These are phyloP conservation scores for Schizotus pectinicornis DNA, from an alignment of 2,888 invertebrate genomes.

Conservation along the genomic window DNA sequence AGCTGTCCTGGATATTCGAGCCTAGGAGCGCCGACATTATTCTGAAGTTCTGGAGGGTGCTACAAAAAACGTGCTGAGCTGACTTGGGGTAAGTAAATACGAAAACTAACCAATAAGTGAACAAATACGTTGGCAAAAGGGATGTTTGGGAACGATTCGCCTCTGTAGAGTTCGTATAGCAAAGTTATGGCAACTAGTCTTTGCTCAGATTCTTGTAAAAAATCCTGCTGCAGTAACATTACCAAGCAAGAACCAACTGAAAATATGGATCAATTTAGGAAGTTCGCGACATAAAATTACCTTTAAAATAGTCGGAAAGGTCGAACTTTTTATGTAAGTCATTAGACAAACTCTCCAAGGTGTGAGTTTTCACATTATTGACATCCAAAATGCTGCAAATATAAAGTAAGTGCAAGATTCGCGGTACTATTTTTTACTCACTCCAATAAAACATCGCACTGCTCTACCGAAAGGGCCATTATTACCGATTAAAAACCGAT, in stretches of 20 bases:
- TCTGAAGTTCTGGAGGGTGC: constrained; percentile 59
- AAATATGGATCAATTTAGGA: constrained; percentile 34
- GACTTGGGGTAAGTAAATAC: constrained; percentile 9
- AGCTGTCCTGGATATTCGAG: constrained; percentile 63
- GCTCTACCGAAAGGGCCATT: constrained; percentile 62
- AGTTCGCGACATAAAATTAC: constrained; percentile 49
- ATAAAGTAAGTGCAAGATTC: constrained; percentile 13
- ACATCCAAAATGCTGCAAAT: constrained; percentile 72
- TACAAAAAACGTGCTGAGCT: constrained; percentile 20
- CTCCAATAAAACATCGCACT: constrained; percentile 61
- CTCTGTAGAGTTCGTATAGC: constrained; percentile 73
- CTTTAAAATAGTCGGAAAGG: constrained; percentile 79
- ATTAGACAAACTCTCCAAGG: constrained; percentile 76
- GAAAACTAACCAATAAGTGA: constrained; percentile 65
- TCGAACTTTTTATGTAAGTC: constrained; percentile 81
- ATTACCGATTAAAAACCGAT: constrained; percentile 1
- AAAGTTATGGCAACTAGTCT: constrained; percentile 72
- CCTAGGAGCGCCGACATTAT: constrained; percentile 56
- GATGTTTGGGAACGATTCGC: constrained; percentile 69
- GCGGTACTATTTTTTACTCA: constrained; percentile 38
- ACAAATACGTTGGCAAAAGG: constrained; percentile 77
- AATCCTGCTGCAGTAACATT: constrained; percentile 71
- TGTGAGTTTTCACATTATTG: constrained; percentile 74
- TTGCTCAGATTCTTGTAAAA: constrained; percentile 72
- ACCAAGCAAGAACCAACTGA: constrained; percentile 67